phyloP scores from a whole-genome alignment of 2,888 invertebrate species.

The Kryphioiulus occultus region DNA sequence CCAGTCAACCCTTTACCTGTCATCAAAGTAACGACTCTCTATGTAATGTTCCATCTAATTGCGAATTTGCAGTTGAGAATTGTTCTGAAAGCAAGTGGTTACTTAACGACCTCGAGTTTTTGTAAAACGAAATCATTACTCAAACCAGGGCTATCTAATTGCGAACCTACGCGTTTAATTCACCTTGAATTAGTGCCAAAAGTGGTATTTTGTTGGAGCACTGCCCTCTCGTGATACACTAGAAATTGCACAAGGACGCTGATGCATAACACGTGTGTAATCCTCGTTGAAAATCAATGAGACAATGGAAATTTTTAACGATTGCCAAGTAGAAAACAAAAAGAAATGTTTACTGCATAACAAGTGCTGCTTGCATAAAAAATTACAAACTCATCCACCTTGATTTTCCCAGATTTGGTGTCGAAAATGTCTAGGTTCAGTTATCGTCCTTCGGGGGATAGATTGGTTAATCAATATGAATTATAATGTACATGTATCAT shows the following conservation, averaged over 20 bases:
- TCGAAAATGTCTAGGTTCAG: no score
- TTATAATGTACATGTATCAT: no score
- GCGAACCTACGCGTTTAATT: background rate
- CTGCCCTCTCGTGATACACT: background rate
- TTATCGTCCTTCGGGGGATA: no score
- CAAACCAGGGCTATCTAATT: background rate
- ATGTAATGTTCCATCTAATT: background rate
- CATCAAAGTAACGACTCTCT: background rate
- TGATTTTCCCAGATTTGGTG: no score
- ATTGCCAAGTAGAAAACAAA: no score
- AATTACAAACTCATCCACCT: no score
- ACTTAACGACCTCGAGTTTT: background rate
- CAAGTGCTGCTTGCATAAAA: no score
- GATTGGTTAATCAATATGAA: no score
- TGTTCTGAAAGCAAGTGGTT: background rate
- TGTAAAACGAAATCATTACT: background rate
- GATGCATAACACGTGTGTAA: background rate
- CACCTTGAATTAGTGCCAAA: conserved; percentile 26
- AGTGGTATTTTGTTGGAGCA: background rate
- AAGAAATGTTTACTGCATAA: no score
- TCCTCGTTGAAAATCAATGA: background rate
- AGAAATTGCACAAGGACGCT: conserved; percentile 18
- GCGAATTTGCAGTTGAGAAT: no score
- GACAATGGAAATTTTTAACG: background rate
- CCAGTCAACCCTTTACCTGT: background rate